These are phyloP conservation scores for Lasioglossum vierecki DNA, from an alignment of 2,888 invertebrate species.

Conservation along the genomic window DNA sequence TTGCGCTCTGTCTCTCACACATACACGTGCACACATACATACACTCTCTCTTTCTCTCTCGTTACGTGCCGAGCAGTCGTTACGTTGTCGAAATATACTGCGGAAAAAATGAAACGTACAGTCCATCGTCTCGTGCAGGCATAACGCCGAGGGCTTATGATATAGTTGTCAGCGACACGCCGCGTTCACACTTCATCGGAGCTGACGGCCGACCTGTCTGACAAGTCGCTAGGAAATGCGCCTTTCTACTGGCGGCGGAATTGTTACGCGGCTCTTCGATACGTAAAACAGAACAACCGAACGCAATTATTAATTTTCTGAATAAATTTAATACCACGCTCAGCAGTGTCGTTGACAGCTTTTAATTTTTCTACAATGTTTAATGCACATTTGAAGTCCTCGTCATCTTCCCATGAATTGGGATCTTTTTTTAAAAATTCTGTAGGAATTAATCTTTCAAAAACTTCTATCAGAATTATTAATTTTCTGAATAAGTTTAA, in stretches of 20 bases:
- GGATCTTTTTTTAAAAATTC: no score
- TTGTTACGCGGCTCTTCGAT: neutral
- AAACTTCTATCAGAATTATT: no score
- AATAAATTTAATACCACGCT: no score
- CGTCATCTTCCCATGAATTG: no score
- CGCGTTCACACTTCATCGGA: constrained; percentile 46
- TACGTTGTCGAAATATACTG: constrained; percentile 25
- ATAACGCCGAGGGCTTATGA: constrained; percentile 22
- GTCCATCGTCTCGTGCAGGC: neutral
- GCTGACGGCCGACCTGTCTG: constrained; percentile 49
- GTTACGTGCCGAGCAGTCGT: constrained; percentile 26
- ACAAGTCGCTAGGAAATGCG: constrained; percentile 17
- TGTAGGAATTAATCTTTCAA: no score
- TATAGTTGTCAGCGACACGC: constrained; percentile 48
- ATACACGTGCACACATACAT: no score
- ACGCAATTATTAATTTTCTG: no score
- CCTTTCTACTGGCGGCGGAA: constrained; percentile 42
- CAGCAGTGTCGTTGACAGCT: no score
- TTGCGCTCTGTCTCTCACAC: neutral
- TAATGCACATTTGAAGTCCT: no score
- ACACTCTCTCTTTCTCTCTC: neutral
- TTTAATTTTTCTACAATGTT: no score
- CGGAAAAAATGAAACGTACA: constrained; percentile 11
- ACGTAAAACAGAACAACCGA: neutral
- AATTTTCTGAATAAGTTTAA: no score